Conservation (phyloP, 1,140 invertebrate species). For the Drosophila ogumai region DNA sequence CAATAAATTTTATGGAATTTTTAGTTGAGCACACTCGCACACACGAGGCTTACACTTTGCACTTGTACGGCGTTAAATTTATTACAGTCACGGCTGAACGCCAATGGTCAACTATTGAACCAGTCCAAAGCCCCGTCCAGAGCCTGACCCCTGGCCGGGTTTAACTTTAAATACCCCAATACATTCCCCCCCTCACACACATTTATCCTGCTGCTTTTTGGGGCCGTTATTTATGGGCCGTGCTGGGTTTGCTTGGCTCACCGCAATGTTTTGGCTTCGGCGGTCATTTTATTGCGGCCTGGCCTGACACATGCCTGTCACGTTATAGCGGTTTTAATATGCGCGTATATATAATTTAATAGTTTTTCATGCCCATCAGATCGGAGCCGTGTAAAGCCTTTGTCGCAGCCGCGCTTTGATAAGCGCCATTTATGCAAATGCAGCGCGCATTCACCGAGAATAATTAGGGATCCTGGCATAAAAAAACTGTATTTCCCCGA, state of each 20-base stretch:
- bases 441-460: constrained; percentile 23
- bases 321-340: constrained; percentile 47
- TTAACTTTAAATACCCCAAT: constrained; percentile 45
- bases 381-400: constrained; percentile 35
- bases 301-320: constrained; percentile 72
- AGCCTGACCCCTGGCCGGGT: neutral
- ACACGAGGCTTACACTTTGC: constrained; percentile 51
- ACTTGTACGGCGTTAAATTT: constrained; percentile 66
- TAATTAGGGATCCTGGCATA: constrained; percentile 18
- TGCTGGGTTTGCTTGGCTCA: constrained; percentile 46
- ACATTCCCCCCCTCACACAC: neutral
- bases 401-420: constrained; percentile 31
- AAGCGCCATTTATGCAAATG: constrained; percentile 40
- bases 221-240: constrained; percentile 58
- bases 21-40: constrained; percentile 33
- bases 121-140: constrained; percentile 9
- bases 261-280: constrained; percentile 74
- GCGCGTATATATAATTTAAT: constrained; percentile 48
- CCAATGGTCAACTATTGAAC: constrained; percentile 61
- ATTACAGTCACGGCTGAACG: constrained; percentile 69
- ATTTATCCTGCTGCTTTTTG: neutral
- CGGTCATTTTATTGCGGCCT: constrained; percentile 77
- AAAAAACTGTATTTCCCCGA: constrained; percentile 10
- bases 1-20: constrained; percentile 65
- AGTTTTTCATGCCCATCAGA: constrained; percentile 41